Base-by-base conservation (phyloP, 2,888 invertebrate genomes). In the Mimas tiliae region DNA sequence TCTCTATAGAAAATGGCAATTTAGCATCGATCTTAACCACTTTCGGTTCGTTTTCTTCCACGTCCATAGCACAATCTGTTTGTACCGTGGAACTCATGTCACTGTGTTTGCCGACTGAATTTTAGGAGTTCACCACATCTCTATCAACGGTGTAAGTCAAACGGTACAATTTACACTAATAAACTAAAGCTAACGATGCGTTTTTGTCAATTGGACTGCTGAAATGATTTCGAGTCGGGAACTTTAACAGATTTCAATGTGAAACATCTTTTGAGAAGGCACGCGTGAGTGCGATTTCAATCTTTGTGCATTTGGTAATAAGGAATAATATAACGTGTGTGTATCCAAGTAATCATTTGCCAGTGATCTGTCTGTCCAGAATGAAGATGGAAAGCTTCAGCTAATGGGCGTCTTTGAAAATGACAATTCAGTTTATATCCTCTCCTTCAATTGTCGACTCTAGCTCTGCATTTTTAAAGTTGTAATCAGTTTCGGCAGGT, bases 381-480 rank as follows among this genome's bases (percentile, higher is more conserved):
- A 93, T 93, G 86, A 92, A 93, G 93, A 93, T 89, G 87, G 81
- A 93, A 83, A 87, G 84, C 80, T 74, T 86, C 81, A 81, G 79
- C 91, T 93, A 93, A 93, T 93, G 93, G 93, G 93, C 93, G 93
- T 90, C 84, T 86, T 87, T 89, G 82, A 75, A 82, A 88, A 82
- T 91, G 92, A 92, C 91, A 93, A 85, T 90, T 83, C 86, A 82
- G 82, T 85, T 81, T 79, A 75, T 21, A 42, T 0, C 6, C 33
- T 7, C 0, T 1, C 38, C 51, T 66, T 64, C 33, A 11, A 81
- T 65, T 71, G 8, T 69, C 52, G 71, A 65, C 74, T 72, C 52
- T 85, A 74, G n/a, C 0, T 0, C 0, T 0, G 38, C 0, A 0
- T 0, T 0, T 8, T 42, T 79, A 85, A 50, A 70, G 85, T 81